phyloP scores from a whole-genome alignment of 2,797 vertebrate species.

The Halcyon chelicuti region DNA sequence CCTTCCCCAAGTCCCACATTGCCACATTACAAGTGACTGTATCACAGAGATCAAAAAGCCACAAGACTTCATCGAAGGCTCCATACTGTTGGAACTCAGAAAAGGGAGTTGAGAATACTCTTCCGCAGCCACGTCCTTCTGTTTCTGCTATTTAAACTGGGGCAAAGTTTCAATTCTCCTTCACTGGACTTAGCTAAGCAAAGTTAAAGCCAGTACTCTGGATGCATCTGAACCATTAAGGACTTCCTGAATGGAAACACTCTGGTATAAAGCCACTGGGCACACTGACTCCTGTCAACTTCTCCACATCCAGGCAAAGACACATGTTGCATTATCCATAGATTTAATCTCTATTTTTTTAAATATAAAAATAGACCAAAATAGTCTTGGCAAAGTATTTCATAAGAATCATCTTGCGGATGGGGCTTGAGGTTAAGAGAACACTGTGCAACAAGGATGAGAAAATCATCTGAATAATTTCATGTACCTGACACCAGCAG shows the following conservation, averaged over 20 bases:
- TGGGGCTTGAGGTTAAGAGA: background rate
- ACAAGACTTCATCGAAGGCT: background rate
- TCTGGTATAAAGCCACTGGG: background rate
- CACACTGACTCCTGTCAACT: background rate
- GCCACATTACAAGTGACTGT: fast-evolving
- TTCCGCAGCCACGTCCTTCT: background rate
- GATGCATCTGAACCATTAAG: background rate
- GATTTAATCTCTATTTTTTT: background rate
- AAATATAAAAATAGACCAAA: background rate
- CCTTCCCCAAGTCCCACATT: background rate
- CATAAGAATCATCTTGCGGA: background rate
- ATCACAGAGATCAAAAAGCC: background rate
- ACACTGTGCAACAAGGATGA: background rate
- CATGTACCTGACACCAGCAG: background rate
- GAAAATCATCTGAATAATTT: background rate
- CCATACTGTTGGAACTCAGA: background rate
- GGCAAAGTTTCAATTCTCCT: background rate
- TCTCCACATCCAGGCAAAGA: background rate
- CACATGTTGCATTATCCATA: background rate
- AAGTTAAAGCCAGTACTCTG: background rate
- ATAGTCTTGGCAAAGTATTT: background rate
- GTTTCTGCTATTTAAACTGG: background rate
- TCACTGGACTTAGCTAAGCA: background rate
- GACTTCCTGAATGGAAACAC: background rate
- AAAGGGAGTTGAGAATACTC: background rate